Base-by-base conservation (phyloP, 2,113 vertebrate genomes). In the Delphinus delphis region DNA sequence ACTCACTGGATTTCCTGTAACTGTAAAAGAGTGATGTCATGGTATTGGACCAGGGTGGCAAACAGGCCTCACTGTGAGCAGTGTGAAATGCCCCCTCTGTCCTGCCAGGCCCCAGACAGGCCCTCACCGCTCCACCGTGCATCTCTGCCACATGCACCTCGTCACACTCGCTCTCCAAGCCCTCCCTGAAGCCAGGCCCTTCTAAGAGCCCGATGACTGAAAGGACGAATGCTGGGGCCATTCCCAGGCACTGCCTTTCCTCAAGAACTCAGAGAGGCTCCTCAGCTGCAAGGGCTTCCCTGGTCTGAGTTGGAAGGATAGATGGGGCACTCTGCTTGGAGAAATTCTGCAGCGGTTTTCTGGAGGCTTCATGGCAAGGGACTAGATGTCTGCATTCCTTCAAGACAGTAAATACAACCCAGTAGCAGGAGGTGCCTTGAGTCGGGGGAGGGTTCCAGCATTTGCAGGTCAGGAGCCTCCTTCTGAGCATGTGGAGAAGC, bases 1-100 rank as follows among this genome's bases (percentile, higher is more conserved):
- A 68, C 90, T 80, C 77, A 60, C 55, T 92, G 90, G 71, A 70
- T 94, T 97, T 95, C 95, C 96, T 97, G 92, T 93, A 92, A 96
- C 90, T 88, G 96, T 77, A 86, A 88, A 73, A 93, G 81, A 82
- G 71, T 96, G 97, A 97, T 70, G 96, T 97, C 13, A 97, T 83
- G 96, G 62, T 38, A 17, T 62, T 84, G 0, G 1, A 63, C 3
- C 13, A 44, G 55, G 70, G 44, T 92, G 93, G 90, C 96, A 97
- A 95, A 81, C 62, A 95, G 74, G 47, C 38, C 90, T 95, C n/a
- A 25, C 68, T 31, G 8, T 25, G 77, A 65, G 74, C 5, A 0
- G 62, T 67, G 86, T 62, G 90, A 88, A 90, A 74, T 58, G 23
- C 1, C 95, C 93, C 83, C 71, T 71, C 53, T 14, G 68, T 74